A percentile compares a stretch with the other conserved stretches of the same genome.
phyloP scores from a whole-genome alignment of 2,888 invertebrate genomes.

The Zygogramma bicolorata region DNA sequence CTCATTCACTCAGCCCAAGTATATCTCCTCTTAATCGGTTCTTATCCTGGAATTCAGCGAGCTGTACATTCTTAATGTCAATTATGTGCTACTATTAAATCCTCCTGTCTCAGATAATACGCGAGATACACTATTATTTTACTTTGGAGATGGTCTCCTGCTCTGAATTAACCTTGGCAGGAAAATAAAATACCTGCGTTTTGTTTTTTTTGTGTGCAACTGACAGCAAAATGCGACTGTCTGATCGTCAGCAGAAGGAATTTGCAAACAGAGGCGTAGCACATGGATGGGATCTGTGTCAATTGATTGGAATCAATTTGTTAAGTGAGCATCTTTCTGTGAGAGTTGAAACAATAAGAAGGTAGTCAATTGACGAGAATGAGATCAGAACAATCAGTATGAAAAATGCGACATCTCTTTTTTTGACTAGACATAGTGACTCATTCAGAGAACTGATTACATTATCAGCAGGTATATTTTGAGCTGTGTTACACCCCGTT shows the following conservation, averaged over 20 bases:
- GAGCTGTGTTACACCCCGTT: too few species aligned
- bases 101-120: slow-evolving; percentile 62
- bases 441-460: too few species aligned
- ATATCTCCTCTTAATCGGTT: slow-evolving; percentile 35
- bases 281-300: neutral
- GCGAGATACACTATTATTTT: slow-evolving; percentile 65
- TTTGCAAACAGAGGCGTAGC: slow-evolving; percentile 54
- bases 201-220: slow-evolving; percentile 55
- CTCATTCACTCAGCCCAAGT: slow-evolving; percentile 37
- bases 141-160: slow-evolving; percentile 62
- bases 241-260: slow-evolving; percentile 63
- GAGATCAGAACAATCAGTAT: too few species aligned
- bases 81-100: slow-evolving; percentile 63
- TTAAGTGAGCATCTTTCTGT: too few species aligned
- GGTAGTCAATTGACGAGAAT: too few species aligned
- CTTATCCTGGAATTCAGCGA: slow-evolving; percentile 44
- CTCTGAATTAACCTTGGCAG: slow-evolving; percentile 67
- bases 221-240: slow-evolving; percentile 67
- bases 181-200: slow-evolving; percentile 64
- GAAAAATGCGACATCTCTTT: too few species aligned
- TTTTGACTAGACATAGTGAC: too few species aligned
- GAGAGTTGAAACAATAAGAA: too few species aligned
- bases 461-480: too few species aligned
- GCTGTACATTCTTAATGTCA: slow-evolving; percentile 55
- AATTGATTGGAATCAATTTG: neutral